Percentiles rank a stretch among this genome's conserved stretches.
These are phyloP conservation scores for Meloe dianella DNA, from an alignment of 2,888 invertebrate genomes.

Conservation along the genomic window DNA sequence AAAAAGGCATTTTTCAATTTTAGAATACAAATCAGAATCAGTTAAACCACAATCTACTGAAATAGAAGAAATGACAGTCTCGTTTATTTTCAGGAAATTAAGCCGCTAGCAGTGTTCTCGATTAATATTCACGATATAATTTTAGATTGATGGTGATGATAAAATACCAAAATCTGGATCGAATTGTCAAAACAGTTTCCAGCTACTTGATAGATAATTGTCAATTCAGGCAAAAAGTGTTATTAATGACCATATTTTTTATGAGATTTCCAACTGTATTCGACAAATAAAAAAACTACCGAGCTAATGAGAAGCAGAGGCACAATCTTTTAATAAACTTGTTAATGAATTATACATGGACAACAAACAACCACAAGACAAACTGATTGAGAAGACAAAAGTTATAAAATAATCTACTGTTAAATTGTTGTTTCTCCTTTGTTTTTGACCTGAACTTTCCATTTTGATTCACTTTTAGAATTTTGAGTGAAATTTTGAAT, in stretches of 20 bases:
- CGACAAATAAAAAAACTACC: not conserved
- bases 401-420: too few relatives aligned
- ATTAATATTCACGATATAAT: conserved; percentile 2
- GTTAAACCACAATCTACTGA: not conserved
- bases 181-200: not conserved
- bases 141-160: not conserved
- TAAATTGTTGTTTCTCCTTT: not conserved
- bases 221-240: not conserved
- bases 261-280: not conserved
- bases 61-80: not conserved
- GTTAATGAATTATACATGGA: not conserved
- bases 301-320: not conserved
- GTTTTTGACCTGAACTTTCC: not conserved
- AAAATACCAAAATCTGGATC: not conserved
- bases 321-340: not conserved
- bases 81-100: not conserved
- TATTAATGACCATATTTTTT: too few relatives aligned
- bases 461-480: not conserved
- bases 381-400: not conserved
- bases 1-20: not conserved
- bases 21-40: not conserved
- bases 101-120: not conserved
- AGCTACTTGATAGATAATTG: not conserved
- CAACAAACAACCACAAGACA: not conserved
- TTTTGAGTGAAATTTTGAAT: not conserved